A percentile compares a stretch with the other conserved stretches of the same genome.
Conservation (phyloP, 2,888 invertebrate genomes). For the Pelosia muscerda region DNA sequence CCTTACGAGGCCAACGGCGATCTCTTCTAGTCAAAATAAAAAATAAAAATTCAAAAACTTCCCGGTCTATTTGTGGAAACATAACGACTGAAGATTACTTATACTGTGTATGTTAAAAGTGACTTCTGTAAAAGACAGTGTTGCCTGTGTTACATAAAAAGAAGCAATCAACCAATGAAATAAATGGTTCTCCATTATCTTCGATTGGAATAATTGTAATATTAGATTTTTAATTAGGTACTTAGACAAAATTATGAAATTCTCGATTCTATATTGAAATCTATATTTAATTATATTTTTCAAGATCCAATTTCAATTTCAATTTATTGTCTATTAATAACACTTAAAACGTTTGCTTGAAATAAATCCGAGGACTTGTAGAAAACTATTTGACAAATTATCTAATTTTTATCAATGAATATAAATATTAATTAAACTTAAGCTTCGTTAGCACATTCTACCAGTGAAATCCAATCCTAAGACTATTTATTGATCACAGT, state of each 20-base stretch:
- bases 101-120: constrained; percentile 32
- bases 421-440: too few relatives aligned
- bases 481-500: background rate
- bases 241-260: too few relatives aligned
- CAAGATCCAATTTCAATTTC: background rate
- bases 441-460: too few relatives aligned
- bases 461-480: too few relatives aligned
- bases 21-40: too few relatives aligned
- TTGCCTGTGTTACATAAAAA: constrained; percentile 40
- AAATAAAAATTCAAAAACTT: constrained; percentile 38
- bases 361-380: too few relatives aligned
- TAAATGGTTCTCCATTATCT: constrained; percentile 13
- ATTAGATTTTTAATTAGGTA: background rate
- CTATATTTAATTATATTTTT: background rate
- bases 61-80: constrained; percentile 48
- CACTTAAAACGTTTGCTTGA: too few relatives aligned
- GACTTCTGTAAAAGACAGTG: constrained; percentile 29
- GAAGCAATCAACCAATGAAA: constrained; percentile 33
- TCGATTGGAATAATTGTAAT: background rate
- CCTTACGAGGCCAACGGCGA: too few relatives aligned
- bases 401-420: too few relatives aligned
- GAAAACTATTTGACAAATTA: too few relatives aligned
- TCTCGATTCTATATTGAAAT: background rate
- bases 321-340: background rate
- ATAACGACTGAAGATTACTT: too few relatives aligned